Evolutionary conservation across 1,140 invertebrate species (phyloP).

Genomic region (Tetragonula clypearis): DNA sequence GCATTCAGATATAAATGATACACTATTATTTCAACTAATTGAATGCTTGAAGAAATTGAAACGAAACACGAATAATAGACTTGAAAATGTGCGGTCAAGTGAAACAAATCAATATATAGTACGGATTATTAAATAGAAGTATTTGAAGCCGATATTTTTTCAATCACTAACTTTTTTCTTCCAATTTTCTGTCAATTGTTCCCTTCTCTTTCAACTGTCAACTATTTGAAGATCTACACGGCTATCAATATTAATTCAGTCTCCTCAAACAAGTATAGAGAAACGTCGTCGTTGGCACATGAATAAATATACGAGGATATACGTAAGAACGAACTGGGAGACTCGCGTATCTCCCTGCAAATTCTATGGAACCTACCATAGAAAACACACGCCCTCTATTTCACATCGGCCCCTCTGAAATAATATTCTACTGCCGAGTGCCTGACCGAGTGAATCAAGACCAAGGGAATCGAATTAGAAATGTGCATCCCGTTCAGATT

Average conservation of each 20-base stretch:
- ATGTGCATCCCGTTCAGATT: constrained; percentile 21
- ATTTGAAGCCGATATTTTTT: background rate
- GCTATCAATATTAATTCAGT: no score
- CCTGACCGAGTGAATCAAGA: background rate
- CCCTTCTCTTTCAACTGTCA: no score
- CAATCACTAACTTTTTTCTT: background rate
- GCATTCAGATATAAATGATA: background rate
- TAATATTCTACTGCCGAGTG: background rate
- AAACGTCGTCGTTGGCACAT: no score
- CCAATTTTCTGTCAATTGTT: no score
- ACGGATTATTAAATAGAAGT: background rate
- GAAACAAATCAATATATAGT: background rate
- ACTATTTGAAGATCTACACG: no score
- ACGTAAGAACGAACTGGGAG: no score
- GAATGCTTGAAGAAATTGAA: no score
- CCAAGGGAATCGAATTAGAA: constrained; percentile 34
- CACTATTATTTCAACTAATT: background rate
- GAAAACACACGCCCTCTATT: background rate
- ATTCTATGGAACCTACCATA: background rate
- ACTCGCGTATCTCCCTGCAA: background rate
- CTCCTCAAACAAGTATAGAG: no score
- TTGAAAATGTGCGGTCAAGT: background rate
- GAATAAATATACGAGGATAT: no score
- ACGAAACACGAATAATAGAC: no score
- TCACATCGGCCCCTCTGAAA: background rate